Evolutionary conservation across 2,888 invertebrate species (phyloP), one percentile per base, ranked within the genome.

Genomic region (Encarsia formosa): DNA sequence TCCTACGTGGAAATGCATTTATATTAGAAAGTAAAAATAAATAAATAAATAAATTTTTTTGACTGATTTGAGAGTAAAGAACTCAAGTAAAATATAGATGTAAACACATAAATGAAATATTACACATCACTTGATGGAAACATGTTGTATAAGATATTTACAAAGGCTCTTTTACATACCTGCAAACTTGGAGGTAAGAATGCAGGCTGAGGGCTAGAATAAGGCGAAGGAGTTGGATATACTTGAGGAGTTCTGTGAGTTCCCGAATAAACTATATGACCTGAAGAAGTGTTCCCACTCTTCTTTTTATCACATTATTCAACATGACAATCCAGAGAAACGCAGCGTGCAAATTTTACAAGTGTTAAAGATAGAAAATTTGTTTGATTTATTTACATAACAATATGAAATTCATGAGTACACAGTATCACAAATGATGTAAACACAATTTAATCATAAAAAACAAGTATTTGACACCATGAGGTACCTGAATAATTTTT

Each of bases 161-260:
- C n/a, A n/a, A n/a, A n/a, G 15, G 46, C 37, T 42, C 26, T 38
- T 26, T 37, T 16, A 61, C 64, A 61, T 65, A 69, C 73, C 73
- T 73, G 70, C 57, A 67, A 65, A 62, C 68, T 70, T 54, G 73
- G 73, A 59, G 72, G 70, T 65, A 74, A 71, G 62, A 74, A 74
- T 66, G 73, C 73, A 66, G 70, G 67, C 62, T 73, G 73, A 61
- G 73, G 73, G 63, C 71, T 73, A 66, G 66, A 65, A 66, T 71
- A 73, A 56, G 69, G 73, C 58, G 71, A 73, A 61, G 67, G 68
- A 60, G 67, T 68, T 55, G 73, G 73, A 67, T 74, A 73, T 58
- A 73, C 70, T 66, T 74, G 73, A 23, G 71, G 71, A 61, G 69
- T 71, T 67, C 69, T 67, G 61, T 74, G 70, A 63, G 70, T 67